Percentiles rank a stretch among this genome's conserved stretches.
These are phyloP conservation scores for Stylophora pistillata DNA, from an alignment of 64 coral and sea anemone species.

Conservation along the genomic window DNA sequence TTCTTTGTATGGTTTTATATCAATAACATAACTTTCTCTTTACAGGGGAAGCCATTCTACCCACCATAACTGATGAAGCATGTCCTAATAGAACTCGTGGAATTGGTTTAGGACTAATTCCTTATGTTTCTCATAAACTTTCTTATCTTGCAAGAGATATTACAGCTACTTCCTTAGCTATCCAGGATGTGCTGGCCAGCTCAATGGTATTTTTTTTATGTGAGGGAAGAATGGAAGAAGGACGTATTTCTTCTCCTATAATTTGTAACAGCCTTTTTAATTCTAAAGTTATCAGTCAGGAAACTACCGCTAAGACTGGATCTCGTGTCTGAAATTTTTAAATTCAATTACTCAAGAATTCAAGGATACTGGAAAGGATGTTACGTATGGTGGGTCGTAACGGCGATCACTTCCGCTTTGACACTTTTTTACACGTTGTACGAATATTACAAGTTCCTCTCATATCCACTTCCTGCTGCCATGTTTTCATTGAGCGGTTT, in stretches of 20 bases:
- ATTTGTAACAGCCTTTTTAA: conserved; percentile 22
- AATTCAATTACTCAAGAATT: conserved; percentile 49
- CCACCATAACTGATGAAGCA: no score
- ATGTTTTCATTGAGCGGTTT: conserved; percentile 37
- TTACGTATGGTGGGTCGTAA: neutral
- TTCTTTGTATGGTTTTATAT: no score
- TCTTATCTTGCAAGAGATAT: no score
- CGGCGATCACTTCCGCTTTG: neutral
- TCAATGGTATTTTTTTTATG: no score
- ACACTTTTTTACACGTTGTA: neutral
- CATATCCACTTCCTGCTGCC: neutral
- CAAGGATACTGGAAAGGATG: conserved; percentile 21
- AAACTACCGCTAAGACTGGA: conserved; percentile 50
- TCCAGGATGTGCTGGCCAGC: no score
- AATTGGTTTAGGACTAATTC: no score
- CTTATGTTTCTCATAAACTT: no score
- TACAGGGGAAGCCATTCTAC: no score
- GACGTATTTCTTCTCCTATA: neutral
- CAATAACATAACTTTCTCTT: no score
- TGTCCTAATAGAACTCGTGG: no score
- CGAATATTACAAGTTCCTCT: neutral
- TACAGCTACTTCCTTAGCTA: no score
- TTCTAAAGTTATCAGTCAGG: conserved; percentile 11
- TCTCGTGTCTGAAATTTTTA: conserved; percentile 60
- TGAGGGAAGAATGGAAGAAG: no score